Base-by-base conservation (phyloP, 2,888 invertebrate species). In the Blera fallax region DNA sequence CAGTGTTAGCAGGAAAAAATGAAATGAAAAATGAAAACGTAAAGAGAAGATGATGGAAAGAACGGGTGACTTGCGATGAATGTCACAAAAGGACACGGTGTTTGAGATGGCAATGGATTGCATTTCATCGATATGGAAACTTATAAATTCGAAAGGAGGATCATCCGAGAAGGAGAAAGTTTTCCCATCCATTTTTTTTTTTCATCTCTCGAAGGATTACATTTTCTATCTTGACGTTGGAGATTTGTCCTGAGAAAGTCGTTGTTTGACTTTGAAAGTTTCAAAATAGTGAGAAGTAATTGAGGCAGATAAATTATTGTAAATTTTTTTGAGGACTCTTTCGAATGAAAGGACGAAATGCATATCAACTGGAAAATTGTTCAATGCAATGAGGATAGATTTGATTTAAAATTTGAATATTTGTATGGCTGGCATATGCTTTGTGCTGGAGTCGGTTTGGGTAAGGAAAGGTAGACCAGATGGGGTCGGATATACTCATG, bases 251-350 rank as follows among this genome's bases (percentile, higher is more conserved):
- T 40, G 64, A 48, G 29, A 76, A 70, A 60, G 45, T 70, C 72
- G 16, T 72, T 81, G 81, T 85, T 85, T 85, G 85, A 85, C 81
- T 85, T 81, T 85, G 72, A 77, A 81, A 79, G 56, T 64, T 64
- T 56, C 27, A 3, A 52, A 48, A 56, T n/a, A 77, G 81, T 14
- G 77, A 65, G 48, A 76, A 80, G 73, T 81, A 81, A 85, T 85
- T 85, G 81, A 85, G 72, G 85, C 81, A 43, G 65, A 85, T 65
- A 76, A 67, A 60, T 69, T 72, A 65, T 81, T 65, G 69, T 24
- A 54, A 27, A 45, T 14, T 43, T 48, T 56, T 70, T n/a, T 34
- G 64, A 32, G 24, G 50, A 4, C 14, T 27, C 18, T 11, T 50
- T 50, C 48, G 10, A 5, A 29, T 45, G 5, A 64, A 2, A 40